Evolutionary conservation across 2,888 invertebrate species (phyloP).

Genomic region (Thelaira solivaga): DNA sequence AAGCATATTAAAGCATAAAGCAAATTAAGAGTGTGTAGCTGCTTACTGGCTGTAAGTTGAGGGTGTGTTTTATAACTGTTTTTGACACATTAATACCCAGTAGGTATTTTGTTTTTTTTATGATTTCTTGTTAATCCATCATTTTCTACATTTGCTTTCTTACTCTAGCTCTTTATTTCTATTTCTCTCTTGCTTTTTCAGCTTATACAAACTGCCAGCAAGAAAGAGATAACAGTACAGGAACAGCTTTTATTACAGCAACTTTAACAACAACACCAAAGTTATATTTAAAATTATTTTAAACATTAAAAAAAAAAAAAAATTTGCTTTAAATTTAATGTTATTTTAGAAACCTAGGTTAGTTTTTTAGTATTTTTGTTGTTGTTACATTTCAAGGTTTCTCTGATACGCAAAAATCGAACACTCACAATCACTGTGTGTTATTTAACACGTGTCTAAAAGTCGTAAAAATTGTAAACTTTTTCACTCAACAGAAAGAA

Average conservation of each 20-base stretch:
- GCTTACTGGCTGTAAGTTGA: constrained; percentile 21
- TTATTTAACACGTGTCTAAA: constrained; percentile 72
- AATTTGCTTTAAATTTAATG: not conserved
- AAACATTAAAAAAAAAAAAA: not conserved
- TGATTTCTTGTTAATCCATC: constrained; percentile 47
- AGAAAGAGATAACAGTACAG: constrained; percentile 14
- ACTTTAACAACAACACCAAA: not conserved
- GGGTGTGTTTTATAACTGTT: constrained; percentile 60
- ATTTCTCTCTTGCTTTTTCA: not conserved
- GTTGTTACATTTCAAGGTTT: constrained; percentile 18
- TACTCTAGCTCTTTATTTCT: not conserved
- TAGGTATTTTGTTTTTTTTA: constrained; percentile 1
- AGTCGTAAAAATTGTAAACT: constrained; percentile 69
- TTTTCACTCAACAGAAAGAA: constrained; percentile 32
- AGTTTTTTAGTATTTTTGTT: no score
- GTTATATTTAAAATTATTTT: not conserved
- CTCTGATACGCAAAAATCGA: constrained; percentile 4
- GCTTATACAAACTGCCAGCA: not conserved
- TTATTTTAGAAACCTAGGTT: constrained; percentile 68
- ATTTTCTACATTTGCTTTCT: constrained; percentile 24
- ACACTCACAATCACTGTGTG: constrained; percentile 28
- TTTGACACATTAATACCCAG: constrained; percentile 59
- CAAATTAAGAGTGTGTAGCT: constrained; percentile 16
- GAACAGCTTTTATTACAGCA: no score
- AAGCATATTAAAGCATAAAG: not conserved